Evolutionary conservation across 2,113 vertebrate genomes (phyloP).

Genomic region (Kryptolebias marmoratus): DNA sequence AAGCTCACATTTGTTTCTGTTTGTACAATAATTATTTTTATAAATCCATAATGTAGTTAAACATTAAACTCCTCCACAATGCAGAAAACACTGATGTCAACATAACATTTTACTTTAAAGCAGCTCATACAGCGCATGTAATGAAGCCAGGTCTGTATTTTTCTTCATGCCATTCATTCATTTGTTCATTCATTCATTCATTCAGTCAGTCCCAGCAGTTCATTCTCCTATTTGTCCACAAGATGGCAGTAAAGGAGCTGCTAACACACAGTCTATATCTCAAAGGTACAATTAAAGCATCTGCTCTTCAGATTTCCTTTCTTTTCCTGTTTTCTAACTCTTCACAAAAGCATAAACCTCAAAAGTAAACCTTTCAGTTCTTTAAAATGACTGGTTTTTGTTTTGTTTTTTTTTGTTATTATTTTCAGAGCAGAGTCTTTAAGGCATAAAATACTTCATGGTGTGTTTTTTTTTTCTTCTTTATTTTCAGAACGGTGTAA

Average conservation of each 20-base stretch:
- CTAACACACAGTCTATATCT: not conserved
- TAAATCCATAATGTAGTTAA: not conserved
- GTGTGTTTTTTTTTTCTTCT: no score
- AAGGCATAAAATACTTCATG: no score
- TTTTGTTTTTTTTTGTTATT: no score
- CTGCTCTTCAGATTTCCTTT: not conserved
- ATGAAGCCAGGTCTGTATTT: not conserved
- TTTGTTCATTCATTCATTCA: slow-evolving; percentile 9
- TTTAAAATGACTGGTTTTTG: no score
- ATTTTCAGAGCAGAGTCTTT: no score
- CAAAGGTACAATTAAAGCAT: no score
- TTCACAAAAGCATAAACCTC: no score
- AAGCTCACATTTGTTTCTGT: not conserved
- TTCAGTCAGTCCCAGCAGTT: not conserved
- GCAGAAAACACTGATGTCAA: no score
- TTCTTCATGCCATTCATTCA: not conserved
- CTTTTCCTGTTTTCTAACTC: not conserved
- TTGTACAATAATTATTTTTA: not conserved
- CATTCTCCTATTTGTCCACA: slow-evolving; percentile 35
- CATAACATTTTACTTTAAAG: no score
- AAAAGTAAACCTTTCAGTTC: no score
- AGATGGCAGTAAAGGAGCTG: slow-evolving; percentile 52
- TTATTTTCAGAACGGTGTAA: no score
- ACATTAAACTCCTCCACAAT: no score
- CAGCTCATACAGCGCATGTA: not conserved